Evolutionary conservation across 2,797 vertebrate species (phyloP), one percentile per base, ranked within the genome.

Genomic region (Rhabdomys pumilio): DNA sequence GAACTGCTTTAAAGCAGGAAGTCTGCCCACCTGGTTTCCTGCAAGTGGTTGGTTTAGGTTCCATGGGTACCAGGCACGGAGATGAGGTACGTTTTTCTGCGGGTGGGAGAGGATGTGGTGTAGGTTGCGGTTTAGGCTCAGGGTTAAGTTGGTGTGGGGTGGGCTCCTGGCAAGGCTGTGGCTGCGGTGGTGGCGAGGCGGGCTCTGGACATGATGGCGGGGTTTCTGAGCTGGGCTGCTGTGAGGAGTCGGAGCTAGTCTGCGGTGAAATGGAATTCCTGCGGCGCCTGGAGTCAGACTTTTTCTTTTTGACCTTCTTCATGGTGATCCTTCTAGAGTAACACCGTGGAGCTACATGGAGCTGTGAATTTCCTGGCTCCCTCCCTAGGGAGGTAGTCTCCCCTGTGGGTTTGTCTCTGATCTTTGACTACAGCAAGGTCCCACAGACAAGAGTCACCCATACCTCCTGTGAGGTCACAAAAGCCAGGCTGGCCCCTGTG

Each of bases 281-380:
- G 22, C 10, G 96, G 72, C 26, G 91, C 29, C 55, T 94, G 83
- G 95, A 19, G 34, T 96, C 93, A 0, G 73, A 1, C 94, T 95
- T 96, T 96, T 97, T 97, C 97, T 88, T 97, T 79, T 96, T 98
- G 86, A 92, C 91, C 91, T 98, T 98, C 86, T 90, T 97, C 97
- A 97, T 98, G 96, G 89, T 95, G 94, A 34, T 61, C 86, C 24
- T 95, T 61, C 80, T n/a, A 50, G 24, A 34, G 73, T 83, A 26
- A 50, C 61, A 67, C 31, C 0, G 41, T 76, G 92, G 82, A 50
- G 85, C 93, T 97, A 94, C 97, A 96, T 97, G 96, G 96, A 95
- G 95, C 91, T 95, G 95, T 77, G 75, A 0, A n/a, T 72, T 38
- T 79, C 14, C 63, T 6, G 90, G 93, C 89, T 89, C 87, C 96